Conservation (phyloP, 1,140 invertebrate genomes). For the Rhyacophila brunnea region DNA sequence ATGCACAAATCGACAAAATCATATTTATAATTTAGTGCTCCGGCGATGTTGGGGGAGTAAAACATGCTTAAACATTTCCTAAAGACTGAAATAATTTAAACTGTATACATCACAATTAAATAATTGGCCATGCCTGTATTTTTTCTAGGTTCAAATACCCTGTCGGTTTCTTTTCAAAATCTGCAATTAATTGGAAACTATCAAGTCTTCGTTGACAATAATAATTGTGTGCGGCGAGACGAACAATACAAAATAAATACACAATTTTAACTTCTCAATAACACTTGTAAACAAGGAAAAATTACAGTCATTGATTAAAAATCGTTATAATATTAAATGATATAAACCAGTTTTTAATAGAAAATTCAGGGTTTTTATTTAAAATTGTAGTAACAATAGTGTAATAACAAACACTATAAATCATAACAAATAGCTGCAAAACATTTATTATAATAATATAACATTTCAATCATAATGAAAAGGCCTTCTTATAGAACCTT, state of each 20-base stretch:
- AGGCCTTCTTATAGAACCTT: too few relatives aligned
- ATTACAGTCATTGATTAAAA: too few relatives aligned
- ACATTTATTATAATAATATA: conserved; percentile 10
- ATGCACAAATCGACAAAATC: neutral
- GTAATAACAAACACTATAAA: conserved; percentile 28
- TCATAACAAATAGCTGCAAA: conserved; percentile 33
- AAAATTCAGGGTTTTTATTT: conserved; percentile 28
- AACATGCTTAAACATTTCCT: too few relatives aligned
- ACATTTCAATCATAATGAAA: too few relatives aligned
- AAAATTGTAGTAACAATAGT: conserved; percentile 29
- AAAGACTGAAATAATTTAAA: conserved; percentile 4
- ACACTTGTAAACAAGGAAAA: too few relatives aligned
- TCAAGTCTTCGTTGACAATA: too few relatives aligned
- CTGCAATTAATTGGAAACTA: too few relatives aligned
- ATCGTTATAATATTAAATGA: conserved; percentile 25
- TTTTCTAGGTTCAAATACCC: conserved; percentile 36
- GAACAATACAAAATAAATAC: too few relatives aligned
- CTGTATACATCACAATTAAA: conserved; percentile 29
- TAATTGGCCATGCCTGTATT: conserved; percentile 35
- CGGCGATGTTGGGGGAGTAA: neutral
- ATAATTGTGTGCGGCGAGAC: too few relatives aligned
- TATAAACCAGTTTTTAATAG: conserved; percentile 25
- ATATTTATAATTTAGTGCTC: neutral
- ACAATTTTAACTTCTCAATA: too few relatives aligned
- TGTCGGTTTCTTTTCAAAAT: conserved; percentile 32